These are phyloP conservation scores for Melanerpes aurifrons DNA, from an alignment of 2,113 vertebrate genomes.

Conservation along the genomic window DNA sequence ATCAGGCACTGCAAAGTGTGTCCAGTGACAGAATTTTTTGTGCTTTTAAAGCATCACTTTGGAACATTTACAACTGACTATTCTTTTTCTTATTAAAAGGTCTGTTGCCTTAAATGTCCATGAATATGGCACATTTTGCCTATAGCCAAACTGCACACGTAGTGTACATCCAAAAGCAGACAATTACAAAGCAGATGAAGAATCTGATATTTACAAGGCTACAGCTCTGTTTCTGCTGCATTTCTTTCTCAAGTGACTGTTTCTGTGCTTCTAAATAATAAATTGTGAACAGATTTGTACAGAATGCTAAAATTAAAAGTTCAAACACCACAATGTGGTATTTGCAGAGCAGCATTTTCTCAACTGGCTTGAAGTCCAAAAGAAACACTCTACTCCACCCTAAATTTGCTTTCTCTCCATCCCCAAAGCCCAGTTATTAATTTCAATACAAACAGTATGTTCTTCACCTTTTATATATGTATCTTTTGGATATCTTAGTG, in stretches of 20 bases:
- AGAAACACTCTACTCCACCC: conserved; percentile 42
- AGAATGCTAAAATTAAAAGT: not conserved
- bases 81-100: conserved; percentile 37
- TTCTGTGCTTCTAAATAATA: not conserved
- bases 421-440: not conserved
- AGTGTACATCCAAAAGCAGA: not conserved
- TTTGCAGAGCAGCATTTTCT: conserved; percentile 1
- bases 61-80: conserved; percentile 12
- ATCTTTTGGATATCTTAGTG: not conserved
- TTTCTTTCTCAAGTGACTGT: not conserved
- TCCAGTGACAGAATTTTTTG: not conserved
- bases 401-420: not conserved
- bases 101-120: conserved; percentile 35
- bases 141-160: not conserved
- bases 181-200: conserved; percentile 6
- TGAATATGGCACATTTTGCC: not conserved
- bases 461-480: not conserved
- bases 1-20: not conserved
- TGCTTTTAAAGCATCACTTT: conserved; percentile 41
- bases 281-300: not conserved
- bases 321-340: not conserved
- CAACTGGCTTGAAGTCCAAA: not conserved
- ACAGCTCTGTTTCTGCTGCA: not conserved
- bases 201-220: not conserved
- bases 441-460: not conserved